Conservation (phyloP, 2,888 invertebrate genomes). For the Metacarcinus magister region DNA sequence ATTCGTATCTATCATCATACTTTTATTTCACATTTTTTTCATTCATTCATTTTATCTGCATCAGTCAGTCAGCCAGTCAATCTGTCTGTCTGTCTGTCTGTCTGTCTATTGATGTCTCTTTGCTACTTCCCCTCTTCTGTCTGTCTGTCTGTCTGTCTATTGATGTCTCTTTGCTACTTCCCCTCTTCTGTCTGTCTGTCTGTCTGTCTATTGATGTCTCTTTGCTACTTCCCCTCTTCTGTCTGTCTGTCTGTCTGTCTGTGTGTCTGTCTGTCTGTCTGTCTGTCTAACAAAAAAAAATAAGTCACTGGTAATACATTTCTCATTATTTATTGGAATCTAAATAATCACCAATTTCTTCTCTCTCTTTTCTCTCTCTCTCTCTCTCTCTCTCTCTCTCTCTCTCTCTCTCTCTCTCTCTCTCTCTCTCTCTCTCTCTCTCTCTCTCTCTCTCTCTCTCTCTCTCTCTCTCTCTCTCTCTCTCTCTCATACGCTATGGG, state of each 20-base stretch:
- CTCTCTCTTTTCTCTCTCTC: not conserved
- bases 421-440: constrained; percentile 26
- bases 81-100: constrained; percentile 23
- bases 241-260: not conserved
- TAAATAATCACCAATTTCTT: no score
- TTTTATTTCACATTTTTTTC: not conserved
- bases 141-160: not conserved
- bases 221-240: not conserved
- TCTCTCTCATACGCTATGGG: not conserved
- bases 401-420: constrained; percentile 21
- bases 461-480: constrained; percentile 50
- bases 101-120: not conserved
- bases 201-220: not conserved
- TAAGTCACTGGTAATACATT: no score
- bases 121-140: not conserved
- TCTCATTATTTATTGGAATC: not conserved
- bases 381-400: constrained; percentile 21
- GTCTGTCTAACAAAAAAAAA: not conserved
- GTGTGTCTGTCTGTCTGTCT: not conserved
- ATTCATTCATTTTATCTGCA: not conserved
- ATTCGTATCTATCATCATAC: not conserved
- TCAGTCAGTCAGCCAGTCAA: not conserved
- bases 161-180: not conserved
- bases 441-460: constrained; percentile 35
- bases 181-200: not conserved